Base-by-base conservation (phyloP, 37 sponge, comb jelly and placozoan species). In the Ephydatia muelleri region DNA sequence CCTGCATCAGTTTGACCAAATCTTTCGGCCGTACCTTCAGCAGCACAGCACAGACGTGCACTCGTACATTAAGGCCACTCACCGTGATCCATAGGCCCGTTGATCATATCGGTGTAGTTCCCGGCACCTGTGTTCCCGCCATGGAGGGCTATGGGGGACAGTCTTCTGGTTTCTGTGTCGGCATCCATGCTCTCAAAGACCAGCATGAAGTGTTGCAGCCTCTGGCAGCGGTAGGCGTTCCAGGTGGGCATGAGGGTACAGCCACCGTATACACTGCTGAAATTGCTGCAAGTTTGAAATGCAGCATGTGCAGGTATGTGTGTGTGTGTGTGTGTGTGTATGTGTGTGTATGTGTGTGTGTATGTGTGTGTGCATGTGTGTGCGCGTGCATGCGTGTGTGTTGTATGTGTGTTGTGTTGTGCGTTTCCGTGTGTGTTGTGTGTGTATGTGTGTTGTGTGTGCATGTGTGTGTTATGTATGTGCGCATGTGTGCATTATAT, bases 21-120 rank as follows among this genome's bases (percentile, higher is more conserved):
- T n/a, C n/a, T n/a, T n/a, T n/a, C n/a, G n/a, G n/a, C n/a, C n/a
- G n/a, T n/a, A n/a, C n/a, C n/a, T n/a, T n/a, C n/a, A n/a, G n/a
- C n/a, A n/a, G n/a, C 47, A 11, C 47, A 4, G 8, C 47, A 43
- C 47, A 43, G 47, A 43, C 6, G 8, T 43, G 47, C 8, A 43
- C 47, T 11, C 8, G 47, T 43, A 43, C 47, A 43, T 43, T 4
- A 43, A 43, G 47, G 23, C 0, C 31, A 73, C 86, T n/a, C 8
- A 91, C 97, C 97, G 81, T 96, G 97, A 79, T 96, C 97, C 97
- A 93, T 93, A 4, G 97, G 97, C 76, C 97, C 97, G 81, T 96
- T 96, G 27, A 96, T 72, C 5, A 96, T 85, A 78, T 96, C 97
- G 75, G 92, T 93, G 68, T 96, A 96, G 47, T 77, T 32, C 23